Evolutionary conservation across 2,797 vertebrate genomes (phyloP).

Genomic region (Decapterus maruadsi): DNA sequence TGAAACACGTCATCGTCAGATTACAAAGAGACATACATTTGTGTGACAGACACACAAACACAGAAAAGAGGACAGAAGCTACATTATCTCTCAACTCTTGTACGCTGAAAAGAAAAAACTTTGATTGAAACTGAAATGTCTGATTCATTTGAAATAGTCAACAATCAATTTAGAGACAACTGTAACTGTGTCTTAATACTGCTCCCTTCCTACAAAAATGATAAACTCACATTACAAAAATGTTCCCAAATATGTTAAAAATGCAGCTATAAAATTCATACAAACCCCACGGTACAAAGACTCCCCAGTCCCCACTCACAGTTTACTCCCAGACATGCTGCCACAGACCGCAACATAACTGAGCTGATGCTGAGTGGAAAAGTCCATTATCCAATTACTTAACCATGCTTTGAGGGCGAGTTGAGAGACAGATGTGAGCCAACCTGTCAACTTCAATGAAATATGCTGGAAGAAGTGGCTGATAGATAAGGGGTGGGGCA

Average conservation of each 20-base stretch:
- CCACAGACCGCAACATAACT: conserved; percentile 74
- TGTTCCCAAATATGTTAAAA: conserved; percentile 77
- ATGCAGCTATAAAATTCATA: conserved; percentile 80
- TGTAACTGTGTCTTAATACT: conserved; percentile 20
- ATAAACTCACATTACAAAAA: conserved; percentile 78
- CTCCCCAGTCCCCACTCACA: conserved; percentile 53
- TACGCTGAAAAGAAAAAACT: conserved; percentile 21
- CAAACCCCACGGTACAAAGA: conserved; percentile 80
- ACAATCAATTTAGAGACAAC: conserved; percentile 35
- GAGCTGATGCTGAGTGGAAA: conserved; percentile 74
- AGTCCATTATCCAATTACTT: conserved; percentile 77
- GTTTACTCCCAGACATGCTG: conserved; percentile 59
- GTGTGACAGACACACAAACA: conserved; percentile 52
- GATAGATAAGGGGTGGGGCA: conserved; percentile 51
- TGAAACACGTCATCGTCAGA: conserved; percentile 61
- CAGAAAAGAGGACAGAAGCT: conserved; percentile 61
- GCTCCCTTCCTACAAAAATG: conserved; percentile 62
- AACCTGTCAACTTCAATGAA: conserved; percentile 73
- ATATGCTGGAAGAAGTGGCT: conserved; percentile 61
- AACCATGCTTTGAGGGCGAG: conserved; percentile 68
- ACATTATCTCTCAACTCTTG: conserved; percentile 74
- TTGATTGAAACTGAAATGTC: conserved; percentile 38
- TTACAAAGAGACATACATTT: conserved; percentile 62
- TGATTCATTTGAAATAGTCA: conserved; percentile 27
- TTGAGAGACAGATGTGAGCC: conserved; percentile 76